Evolutionary conservation across 2,113 vertebrate species (phyloP), one percentile per base, ranked within the genome.

Genomic region (Elephantulus edwardii): DNA sequence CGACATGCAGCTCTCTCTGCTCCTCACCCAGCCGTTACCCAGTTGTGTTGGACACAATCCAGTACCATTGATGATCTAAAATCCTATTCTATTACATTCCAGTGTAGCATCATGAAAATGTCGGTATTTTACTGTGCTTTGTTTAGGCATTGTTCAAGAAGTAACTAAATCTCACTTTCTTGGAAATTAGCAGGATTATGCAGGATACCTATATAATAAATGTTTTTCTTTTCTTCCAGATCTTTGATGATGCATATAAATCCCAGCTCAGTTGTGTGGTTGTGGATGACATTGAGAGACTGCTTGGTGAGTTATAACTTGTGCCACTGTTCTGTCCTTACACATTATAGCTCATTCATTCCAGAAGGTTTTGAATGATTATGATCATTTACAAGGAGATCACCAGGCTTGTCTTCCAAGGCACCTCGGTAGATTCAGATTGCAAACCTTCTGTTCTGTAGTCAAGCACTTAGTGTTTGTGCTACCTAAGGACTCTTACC

Each of bases 181-280:
- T 92, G 40, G 42, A 82, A 86, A 70, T 71, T 89, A 38, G 82
- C 35, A 5, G 81, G 64, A 77, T 76, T 84, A 28, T 77, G 66
- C 42, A 77, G 26, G 40, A 35, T 35, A 66, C 14, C 35, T 46
- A 8, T 38, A 56, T 91, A 64, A 92, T 72, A 66, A 64, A 22
- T 93, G 60, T 1, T 75, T 93, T 92, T 77, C 1, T 58, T 96
- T 58, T 89, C 82, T 96, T 96, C 30, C 80, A 99, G 99, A 99
- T 99, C 96, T 99, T 99, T 94, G 99, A 99, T 88, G 99, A 99
- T 82, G 99, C 99, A 0, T 99, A 99, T 97, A 99, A 99, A 97
- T 99, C 99, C 76, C 99, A 99, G 93, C 98, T 99, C 95, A 99
- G 99, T 97, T 99, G 99, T 86, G 98, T 99, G 54, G 98, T 99